A percentile compares a stretch with the other conserved stretches of the same genome.
Evolutionary conservation across 2,113 vertebrate species (phyloP).

Genomic region (Pygoscelis antarcticus): DNA sequence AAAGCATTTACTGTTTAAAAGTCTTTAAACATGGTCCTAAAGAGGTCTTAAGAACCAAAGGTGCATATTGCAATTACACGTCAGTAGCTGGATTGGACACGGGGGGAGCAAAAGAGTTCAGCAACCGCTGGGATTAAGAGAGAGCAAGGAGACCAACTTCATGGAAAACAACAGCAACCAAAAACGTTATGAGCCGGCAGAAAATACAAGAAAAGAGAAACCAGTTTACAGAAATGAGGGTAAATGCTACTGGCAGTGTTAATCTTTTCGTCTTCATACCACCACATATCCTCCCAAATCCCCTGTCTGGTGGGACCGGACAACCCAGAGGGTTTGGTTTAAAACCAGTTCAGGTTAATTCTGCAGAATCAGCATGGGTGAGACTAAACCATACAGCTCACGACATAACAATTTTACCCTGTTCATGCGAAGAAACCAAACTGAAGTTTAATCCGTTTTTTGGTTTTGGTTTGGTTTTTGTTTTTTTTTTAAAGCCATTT

Average conservation of each 20-base stretch:
- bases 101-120: not conserved
- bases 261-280: not conserved
- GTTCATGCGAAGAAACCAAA: not conserved
- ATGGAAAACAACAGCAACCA: not conserved
- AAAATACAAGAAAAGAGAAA: not conserved
- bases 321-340: not conserved
- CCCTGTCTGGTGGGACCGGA: not conserved
- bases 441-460: not conserved
- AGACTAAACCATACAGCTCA: not conserved
- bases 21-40: not conserved
- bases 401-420: not conserved
- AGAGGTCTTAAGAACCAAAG: not conserved
- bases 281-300: not conserved
- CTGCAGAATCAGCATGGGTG: not conserved
- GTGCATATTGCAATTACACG: not conserved
- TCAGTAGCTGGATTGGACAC: not conserved
- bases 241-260: not conserved
- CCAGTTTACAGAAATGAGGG: not conserved
- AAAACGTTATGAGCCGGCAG: accelerated
- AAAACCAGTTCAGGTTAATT: not conserved
- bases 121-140: not conserved
- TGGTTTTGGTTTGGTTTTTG: not conserved
- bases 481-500: not conserved
- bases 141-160: not conserved
- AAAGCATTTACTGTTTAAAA: not conserved